Conservation (phyloP, 1,140 invertebrate species). For the Psix sp. region DNA sequence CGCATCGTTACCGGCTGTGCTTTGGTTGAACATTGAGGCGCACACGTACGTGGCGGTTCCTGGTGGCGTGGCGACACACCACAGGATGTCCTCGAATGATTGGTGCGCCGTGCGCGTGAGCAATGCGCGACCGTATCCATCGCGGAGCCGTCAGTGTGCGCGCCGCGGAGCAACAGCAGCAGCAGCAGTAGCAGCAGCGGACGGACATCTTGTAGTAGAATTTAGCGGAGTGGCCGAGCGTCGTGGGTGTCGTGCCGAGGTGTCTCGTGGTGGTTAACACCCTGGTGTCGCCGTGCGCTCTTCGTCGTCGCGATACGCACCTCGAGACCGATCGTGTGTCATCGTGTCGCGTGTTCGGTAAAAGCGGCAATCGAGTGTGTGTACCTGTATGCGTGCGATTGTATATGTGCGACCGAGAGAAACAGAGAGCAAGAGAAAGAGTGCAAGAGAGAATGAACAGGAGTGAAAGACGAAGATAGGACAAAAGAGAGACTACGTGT, state of each 20-base stretch:
- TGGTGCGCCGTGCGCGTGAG: slow-evolving; percentile 49
- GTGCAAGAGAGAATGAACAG: slow-evolving; percentile 7
- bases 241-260: slow-evolving; percentile 53
- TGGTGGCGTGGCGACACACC: slow-evolving; percentile 26
- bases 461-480: slow-evolving; percentile 6
- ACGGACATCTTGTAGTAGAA: slow-evolving; percentile 59
- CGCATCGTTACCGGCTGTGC: slow-evolving; percentile 26
- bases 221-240: slow-evolving; percentile 58
- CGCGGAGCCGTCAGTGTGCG: slow-evolving; percentile 52
- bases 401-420: slow-evolving; percentile 33
- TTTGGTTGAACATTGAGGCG: background rate
- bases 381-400: slow-evolving; percentile 35
- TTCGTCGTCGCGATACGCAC: slow-evolving; percentile 39
- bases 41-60: slow-evolving; percentile 43
- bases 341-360: slow-evolving; percentile 58
- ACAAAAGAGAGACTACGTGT: slow-evolving; percentile 4
- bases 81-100: slow-evolving; percentile 54
- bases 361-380: slow-evolving; percentile 49
- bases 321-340: slow-evolving; percentile 52
- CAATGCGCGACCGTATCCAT: slow-evolving; percentile 48
- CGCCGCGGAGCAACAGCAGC: slow-evolving; percentile 46
- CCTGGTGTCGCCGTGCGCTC: slow-evolving; percentile 44
- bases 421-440: slow-evolving; percentile 16
- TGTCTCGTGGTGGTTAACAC: slow-evolving; percentile 51
- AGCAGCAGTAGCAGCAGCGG: slow-evolving; percentile 51